Base-by-base conservation (phyloP, 2,888 invertebrate species). In the Heliconius erato region DNA sequence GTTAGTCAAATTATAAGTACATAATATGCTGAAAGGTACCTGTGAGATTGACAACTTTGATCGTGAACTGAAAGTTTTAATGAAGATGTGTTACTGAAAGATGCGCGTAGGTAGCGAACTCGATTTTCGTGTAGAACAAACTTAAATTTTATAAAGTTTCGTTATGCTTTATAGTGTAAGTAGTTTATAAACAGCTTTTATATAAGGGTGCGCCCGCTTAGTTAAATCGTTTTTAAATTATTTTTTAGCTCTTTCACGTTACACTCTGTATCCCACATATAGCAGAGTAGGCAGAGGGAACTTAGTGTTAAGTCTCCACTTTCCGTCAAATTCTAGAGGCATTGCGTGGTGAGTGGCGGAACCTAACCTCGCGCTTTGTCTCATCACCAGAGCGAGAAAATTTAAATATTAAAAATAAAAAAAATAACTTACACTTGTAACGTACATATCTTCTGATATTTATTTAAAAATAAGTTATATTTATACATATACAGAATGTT, bases 41-140 rank as follows among this genome's bases (percentile, higher is more conserved):
- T 59, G 59, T 59, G 63, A 76, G 63, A 26, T 26, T 59, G 63
- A 35, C 76, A 76, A 63, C 35, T 35, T 63, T 35, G 76, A 23
- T 40, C 63, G n/a, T n/a, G 59, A 59, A 63, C 54, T 35, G n/a
- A 76, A 76, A 76, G 35, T 76, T 63, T 63, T 63, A 76, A 76
- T 76, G 40, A 63, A 7, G 59, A 35, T 40, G 26, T 76, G 35
- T 76, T n/a, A 26, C 14, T 16, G 5, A 16, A 26, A 54, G 7
- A 63, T 35, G 23, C 28, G 11, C n/a, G 19, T 59, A 63, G 16
- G n/a, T 76, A 26, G 9, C 35, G 32, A 35, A 71, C 11, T 71
- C 71, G 71, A 71, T 71, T 71, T 40, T 69, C 68, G 19, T 40
- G 71, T 71, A 6, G 4, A 71, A 40, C n/a, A 40, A 71, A 32